A percentile compares a stretch with the other conserved stretches of the same genome.
phyloP scores from a whole-genome alignment of 1,140 invertebrate species.

The Vollenhovia emeryi region DNA sequence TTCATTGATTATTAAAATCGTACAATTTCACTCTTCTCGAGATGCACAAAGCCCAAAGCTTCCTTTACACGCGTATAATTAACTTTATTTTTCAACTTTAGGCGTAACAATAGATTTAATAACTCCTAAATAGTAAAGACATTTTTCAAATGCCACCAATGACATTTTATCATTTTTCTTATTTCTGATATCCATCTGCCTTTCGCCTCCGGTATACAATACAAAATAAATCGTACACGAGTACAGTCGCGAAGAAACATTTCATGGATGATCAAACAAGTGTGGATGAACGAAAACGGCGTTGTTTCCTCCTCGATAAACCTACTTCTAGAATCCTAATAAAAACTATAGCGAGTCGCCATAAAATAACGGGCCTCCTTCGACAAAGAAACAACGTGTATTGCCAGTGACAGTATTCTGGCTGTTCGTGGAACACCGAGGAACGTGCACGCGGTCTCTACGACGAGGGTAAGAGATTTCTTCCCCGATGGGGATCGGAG shows the following conservation, averaged over 20 bases:
- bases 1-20: too few species aligned
- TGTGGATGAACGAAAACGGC: slow-evolving; percentile 1
- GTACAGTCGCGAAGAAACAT: background rate
- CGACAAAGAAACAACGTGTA: slow-evolving; percentile 78
- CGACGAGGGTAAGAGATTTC: slow-evolving; percentile 75
- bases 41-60: too few species aligned
- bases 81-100: too few species aligned
- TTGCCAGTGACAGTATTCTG: slow-evolving; percentile 78
- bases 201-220: too few species aligned
- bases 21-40: too few species aligned
- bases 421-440: slow-evolving; percentile 71
- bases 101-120: too few species aligned
- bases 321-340: slow-evolving; percentile 76
- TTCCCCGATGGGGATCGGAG: slow-evolving; percentile 66
- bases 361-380: slow-evolving; percentile 77
- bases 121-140: too few species aligned
- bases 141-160: too few species aligned
- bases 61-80: too few species aligned
- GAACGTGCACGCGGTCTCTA: slow-evolving; percentile 58
- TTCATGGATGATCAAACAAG: slow-evolving; percentile 3
- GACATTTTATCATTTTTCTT: too few species aligned
- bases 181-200: too few species aligned
- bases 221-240: too few species aligned
- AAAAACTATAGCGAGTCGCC: slow-evolving; percentile 72
- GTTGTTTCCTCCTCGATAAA: slow-evolving; percentile 66